Percentiles rank a stretch among this genome's conserved stretches.
phyloP scores from a whole-genome alignment of 1,140 invertebrate genomes.

The Camponotus pennsylvanicus region DNA sequence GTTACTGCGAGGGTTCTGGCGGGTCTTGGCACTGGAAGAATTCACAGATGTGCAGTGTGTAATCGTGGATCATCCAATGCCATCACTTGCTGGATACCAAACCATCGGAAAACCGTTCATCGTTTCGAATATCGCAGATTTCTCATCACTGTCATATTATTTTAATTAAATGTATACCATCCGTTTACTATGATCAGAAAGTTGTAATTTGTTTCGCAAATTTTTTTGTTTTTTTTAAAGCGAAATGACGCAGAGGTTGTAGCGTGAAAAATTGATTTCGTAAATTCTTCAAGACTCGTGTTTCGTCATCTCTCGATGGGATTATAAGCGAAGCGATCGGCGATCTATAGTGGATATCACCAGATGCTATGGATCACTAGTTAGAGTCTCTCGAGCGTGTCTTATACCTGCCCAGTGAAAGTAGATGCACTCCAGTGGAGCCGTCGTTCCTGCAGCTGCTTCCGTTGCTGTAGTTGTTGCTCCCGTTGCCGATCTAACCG shows the following conservation, averaged over 20 bases:
- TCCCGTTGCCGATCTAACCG: constrained; percentile 50
- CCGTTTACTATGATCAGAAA: not conserved
- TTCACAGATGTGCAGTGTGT: constrained; percentile 86
- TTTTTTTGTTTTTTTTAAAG: not conserved
- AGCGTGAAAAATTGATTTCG: constrained; percentile 6
- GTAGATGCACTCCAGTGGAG: constrained; percentile 62
- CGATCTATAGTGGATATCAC: constrained; percentile 55
- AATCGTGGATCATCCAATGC: constrained; percentile 87
- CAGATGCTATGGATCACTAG: constrained; percentile 58
- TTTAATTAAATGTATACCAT: no score
- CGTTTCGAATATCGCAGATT: not conserved
- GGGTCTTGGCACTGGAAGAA: constrained; percentile 87
- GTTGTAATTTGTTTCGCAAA: constrained; percentile 15
- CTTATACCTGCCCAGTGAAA: constrained; percentile 65
- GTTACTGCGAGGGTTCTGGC: constrained; percentile 79
- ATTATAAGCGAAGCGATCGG: not conserved
- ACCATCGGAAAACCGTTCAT: constrained; percentile 65
- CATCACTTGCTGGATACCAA: constrained; percentile 85
- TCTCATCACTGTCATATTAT: not conserved
- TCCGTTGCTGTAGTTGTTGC: constrained; percentile 56
- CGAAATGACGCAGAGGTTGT: not conserved
- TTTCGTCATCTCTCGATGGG: not conserved
- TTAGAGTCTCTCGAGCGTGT: constrained; percentile 61
- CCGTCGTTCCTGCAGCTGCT: constrained; percentile 41
- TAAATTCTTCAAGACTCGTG: not conserved